Evolutionary conservation across 1,140 invertebrate species (phyloP).

Genomic region (Formica exsecta): DNA sequence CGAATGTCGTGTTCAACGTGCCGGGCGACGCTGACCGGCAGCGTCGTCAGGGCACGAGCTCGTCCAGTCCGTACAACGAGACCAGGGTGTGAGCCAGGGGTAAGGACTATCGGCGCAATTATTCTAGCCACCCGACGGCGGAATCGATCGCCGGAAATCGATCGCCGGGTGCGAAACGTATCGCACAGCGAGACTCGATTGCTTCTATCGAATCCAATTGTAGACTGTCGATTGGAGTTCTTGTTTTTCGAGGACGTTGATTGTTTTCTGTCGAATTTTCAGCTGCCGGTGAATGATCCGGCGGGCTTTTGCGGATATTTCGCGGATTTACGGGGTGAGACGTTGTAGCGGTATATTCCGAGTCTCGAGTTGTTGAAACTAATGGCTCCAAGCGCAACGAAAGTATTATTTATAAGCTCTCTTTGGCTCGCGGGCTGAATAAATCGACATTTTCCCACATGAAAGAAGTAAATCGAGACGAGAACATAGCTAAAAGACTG

Average conservation of each 20-base stretch:
- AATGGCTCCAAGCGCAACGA: constrained; percentile 25
- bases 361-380: constrained; percentile 19
- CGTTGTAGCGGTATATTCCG: not conserved
- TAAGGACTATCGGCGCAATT: constrained; percentile 31
- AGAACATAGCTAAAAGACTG: not conserved
- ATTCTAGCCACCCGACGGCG: not conserved
- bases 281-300: not conserved
- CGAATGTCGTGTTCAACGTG: constrained; percentile 84
- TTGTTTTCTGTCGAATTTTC: not conserved
- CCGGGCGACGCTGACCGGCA: constrained; percentile 80
- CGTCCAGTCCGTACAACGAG: constrained; percentile 84
- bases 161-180: not conserved
- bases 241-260: constrained; percentile 12
- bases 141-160: constrained; percentile 8
- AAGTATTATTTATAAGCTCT: constrained; percentile 48
- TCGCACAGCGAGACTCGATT: not conserved
- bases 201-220: not conserved
- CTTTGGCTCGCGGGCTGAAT: not conserved
- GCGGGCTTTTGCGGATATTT: not conserved
- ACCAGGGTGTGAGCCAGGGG: constrained; percentile 82
- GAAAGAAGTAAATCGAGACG: not conserved
- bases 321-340: not conserved
- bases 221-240: constrained; percentile 14
- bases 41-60: constrained; percentile 72
- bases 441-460: not conserved